A percentile compares a stretch with the other conserved stretches of the same genome.
These are phyloP conservation scores for Mesodorylaimus sp. DNA, from an alignment of 2,888 invertebrate genomes.

Conservation along the genomic window DNA sequence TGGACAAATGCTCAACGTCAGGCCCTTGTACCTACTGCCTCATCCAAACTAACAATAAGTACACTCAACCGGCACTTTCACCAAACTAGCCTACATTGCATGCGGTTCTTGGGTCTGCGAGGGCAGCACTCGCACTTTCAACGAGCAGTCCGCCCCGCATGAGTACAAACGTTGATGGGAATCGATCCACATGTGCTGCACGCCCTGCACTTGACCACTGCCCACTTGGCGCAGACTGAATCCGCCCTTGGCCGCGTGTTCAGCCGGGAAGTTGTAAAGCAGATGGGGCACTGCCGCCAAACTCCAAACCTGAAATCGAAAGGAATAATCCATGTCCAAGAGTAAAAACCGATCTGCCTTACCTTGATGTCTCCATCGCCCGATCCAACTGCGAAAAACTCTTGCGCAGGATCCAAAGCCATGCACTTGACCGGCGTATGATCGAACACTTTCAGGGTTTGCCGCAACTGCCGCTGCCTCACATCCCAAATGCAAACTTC, in stretches of 20 bases:
- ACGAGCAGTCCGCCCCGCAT: conserved; percentile 94
- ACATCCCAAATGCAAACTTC: conserved; percentile 91
- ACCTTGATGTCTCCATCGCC: conserved; percentile 42
- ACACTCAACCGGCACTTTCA: too few relatives aligned
- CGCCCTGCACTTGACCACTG: conserved; percentile 49
- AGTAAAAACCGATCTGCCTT: conserved; percentile 4
- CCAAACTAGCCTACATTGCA: too few relatives aligned
- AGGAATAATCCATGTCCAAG: background rate
- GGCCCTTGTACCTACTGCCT: too few relatives aligned
- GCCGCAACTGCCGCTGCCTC: conserved; percentile 63
- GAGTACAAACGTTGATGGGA: conserved; percentile 74
- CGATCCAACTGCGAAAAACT: conserved; percentile 79
- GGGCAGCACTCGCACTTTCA: conserved; percentile 81
- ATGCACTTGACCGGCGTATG: conserved; percentile 88
- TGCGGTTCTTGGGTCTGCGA: background rate
- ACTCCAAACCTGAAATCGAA: conserved; percentile 62
- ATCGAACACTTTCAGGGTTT: conserved; percentile 52
- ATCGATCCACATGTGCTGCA: conserved; percentile 83
- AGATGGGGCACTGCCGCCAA: conserved; percentile 59
- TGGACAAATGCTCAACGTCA: too few relatives aligned
- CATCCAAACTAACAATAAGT: too few relatives aligned
- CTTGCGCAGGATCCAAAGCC: conserved; percentile 78
- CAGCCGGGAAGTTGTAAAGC: conserved; percentile 68
- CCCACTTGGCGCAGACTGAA: conserved; percentile 86
- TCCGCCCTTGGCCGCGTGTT: conserved; percentile 71